These are phyloP conservation scores for Chiloscyllium punctatum DNA, from an alignment of 2,797 vertebrate genomes.

Conservation along the genomic window DNA sequence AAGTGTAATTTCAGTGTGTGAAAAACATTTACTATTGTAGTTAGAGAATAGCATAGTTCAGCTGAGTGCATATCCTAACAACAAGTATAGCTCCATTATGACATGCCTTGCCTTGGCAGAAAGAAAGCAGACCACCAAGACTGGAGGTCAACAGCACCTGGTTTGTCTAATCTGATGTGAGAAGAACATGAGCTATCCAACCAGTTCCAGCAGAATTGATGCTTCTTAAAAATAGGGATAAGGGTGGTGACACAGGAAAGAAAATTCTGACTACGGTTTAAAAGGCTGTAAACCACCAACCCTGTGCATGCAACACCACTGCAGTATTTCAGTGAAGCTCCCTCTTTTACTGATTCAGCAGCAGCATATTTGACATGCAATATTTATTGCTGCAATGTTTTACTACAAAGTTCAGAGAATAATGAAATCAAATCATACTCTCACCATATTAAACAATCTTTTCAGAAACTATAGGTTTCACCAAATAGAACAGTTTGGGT, in stretches of 20 bases:
- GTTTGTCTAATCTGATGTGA: too few species aligned
- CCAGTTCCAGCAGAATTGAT: background rate
- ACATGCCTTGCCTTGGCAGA: background rate
- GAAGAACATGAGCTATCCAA: background rate
- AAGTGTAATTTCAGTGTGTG: background rate
- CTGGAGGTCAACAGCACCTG: background rate
- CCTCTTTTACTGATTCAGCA: background rate
- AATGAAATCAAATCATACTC: background rate
- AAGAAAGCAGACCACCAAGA: background rate
- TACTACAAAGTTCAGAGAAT: background rate
- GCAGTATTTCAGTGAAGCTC: background rate
- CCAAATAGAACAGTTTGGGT: background rate
- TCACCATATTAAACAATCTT: background rate
- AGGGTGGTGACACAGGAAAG: background rate
- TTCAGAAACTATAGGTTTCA: background rate
- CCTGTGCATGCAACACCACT: background rate
- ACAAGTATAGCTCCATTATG: background rate
- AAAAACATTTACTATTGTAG: background rate
- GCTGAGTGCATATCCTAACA: background rate
- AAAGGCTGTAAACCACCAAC: background rate
- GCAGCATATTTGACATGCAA: background rate
- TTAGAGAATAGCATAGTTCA: background rate
- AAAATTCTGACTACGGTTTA: background rate
- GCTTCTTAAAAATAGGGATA: background rate
- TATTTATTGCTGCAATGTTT: background rate